Evolutionary conservation across 2,888 invertebrate genomes (phyloP).

Genomic region (Lordiphosa andalusiaca): DNA sequence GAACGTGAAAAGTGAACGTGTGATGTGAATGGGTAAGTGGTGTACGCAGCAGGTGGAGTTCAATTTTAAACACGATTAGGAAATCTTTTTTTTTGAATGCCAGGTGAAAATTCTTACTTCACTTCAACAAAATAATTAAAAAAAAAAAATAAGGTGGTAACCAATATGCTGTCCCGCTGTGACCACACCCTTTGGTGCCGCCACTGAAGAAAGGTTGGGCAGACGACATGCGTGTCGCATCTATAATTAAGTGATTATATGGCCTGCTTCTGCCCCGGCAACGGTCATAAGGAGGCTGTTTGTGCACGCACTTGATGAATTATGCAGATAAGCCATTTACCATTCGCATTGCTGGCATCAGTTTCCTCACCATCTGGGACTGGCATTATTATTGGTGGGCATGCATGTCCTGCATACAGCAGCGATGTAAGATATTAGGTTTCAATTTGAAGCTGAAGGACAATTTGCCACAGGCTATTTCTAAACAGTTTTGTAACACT

Average conservation of each 20-base stretch:
- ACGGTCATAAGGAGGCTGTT: slow-evolving; percentile 40
- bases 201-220: background rate
- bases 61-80: slow-evolving; percentile 18
- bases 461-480: no score
- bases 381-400: slow-evolving; percentile 1
- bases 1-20: slow-evolving; percentile 39
- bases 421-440: background rate
- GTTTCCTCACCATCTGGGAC: slow-evolving; percentile 8
- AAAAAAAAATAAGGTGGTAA: slow-evolving; percentile 4
- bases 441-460: background rate
- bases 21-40: slow-evolving; percentile 73
- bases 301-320: slow-evolving; percentile 40
- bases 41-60: slow-evolving; percentile 19
- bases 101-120: background rate
- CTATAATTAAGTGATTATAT: slow-evolving; percentile 69
- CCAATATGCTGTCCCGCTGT: slow-evolving; percentile 44
- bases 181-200: slow-evolving; percentile 4
- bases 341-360: slow-evolving; percentile 6
- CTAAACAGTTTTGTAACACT: no score
- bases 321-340: slow-evolving; percentile 26
- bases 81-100: slow-evolving; percentile 16
- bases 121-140: no score
- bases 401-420: background rate
- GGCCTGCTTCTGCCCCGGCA: slow-evolving; percentile 17
- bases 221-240: slow-evolving; percentile 62